Evolutionary conservation across 2,888 invertebrate species (phyloP).

Genomic region (Ecdyonurus torrentis): DNA sequence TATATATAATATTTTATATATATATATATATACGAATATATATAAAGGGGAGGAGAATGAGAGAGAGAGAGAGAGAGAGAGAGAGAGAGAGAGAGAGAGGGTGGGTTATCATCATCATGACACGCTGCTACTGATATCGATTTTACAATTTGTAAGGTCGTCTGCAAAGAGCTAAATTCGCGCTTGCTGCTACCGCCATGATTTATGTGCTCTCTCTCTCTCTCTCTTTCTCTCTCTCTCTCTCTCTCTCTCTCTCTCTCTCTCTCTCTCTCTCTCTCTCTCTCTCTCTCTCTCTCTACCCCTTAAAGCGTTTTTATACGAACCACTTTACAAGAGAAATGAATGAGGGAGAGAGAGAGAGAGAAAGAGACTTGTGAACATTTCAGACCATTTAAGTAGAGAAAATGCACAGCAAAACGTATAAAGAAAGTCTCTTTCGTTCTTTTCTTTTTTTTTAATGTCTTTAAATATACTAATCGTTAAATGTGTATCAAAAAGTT

Average conservation of each 20-base stretch:
- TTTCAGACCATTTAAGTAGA: not conserved
- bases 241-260: constrained; percentile 4
- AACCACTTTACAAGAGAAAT: not conserved
- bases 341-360: not conserved
- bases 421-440: no score
- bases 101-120: not conserved
- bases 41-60: not conserved
- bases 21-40: no score
- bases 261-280: constrained; percentile 9
- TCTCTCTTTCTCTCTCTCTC: not conserved
- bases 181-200: not conserved
- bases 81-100: no score
- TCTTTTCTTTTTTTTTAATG: no score
- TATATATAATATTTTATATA: no score
- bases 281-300: not conserved
- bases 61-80: no score
- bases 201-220: constrained; percentile 2
- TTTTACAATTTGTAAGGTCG: constrained; percentile 4
- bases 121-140: constrained; percentile 3
- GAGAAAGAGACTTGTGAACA: not conserved
- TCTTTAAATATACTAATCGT: no score
- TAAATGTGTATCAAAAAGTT: no score
- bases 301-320: not conserved
- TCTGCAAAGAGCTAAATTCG: not conserved
- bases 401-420: no score